Evolutionary conservation across 2,797 vertebrate species (phyloP).

Genomic region (Champsocephalus gunnari): DNA sequence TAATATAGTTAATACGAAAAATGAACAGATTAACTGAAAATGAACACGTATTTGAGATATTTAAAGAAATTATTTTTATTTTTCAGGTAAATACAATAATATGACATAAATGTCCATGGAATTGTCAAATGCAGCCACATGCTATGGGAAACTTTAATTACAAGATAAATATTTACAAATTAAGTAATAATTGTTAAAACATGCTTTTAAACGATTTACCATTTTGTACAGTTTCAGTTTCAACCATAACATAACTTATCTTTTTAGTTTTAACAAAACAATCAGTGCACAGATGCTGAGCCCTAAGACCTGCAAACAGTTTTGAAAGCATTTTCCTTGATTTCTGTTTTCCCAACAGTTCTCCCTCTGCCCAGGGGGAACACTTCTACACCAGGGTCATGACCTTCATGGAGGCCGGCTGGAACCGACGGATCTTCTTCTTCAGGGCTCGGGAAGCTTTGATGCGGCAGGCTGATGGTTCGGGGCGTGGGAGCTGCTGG

Average conservation of each 20-base stretch:
- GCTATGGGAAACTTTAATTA: slow-evolving; percentile 39
- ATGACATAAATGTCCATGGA: slow-evolving; percentile 33
- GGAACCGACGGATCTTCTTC: slow-evolving; percentile 95
- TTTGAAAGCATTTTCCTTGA: slow-evolving; percentile 37
- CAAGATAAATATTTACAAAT: slow-evolving; percentile 61
- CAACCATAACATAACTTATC: slow-evolving; percentile 11
- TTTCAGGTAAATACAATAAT: slow-evolving; percentile 51
- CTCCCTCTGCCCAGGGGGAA: slow-evolving; percentile 30
- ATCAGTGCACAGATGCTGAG: slow-evolving; percentile 45
- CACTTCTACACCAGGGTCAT: slow-evolving; percentile 92
- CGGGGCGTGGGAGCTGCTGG: slow-evolving; percentile 78
- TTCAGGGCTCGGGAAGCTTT: slow-evolving; percentile 96
- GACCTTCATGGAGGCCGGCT: slow-evolving; percentile 93
- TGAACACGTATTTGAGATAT: slow-evolving; percentile 27
- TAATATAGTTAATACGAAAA: slow-evolving; percentile 62
- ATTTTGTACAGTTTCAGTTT: slow-evolving; percentile 42
- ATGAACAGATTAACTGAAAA: slow-evolving; percentile 35
- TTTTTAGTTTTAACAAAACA: slow-evolving; percentile 37
- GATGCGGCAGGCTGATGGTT: slow-evolving; percentile 90
- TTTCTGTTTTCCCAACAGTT: slow-evolving; percentile 39
- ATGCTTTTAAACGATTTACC: slow-evolving; percentile 48
- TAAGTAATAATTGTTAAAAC: slow-evolving; percentile 54
- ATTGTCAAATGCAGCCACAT: slow-evolving; percentile 43
- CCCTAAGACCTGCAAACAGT: slow-evolving; percentile 26
- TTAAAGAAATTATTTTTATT: slow-evolving; percentile 49